phyloP scores from a whole-genome alignment of 2,797 vertebrate species.

The Tadarida brasiliensis region DNA sequence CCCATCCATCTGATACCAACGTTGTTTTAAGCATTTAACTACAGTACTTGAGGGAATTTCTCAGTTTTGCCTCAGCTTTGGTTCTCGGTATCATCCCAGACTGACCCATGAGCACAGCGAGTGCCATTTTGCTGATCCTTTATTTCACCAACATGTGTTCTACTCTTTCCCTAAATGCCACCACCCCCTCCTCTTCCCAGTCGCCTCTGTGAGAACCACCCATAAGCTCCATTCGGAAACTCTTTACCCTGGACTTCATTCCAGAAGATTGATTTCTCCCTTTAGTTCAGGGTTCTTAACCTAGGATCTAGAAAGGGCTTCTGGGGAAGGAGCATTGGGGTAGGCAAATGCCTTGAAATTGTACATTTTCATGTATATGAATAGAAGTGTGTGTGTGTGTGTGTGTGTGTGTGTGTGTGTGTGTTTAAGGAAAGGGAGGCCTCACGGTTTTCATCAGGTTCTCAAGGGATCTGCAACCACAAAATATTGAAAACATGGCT shows the following conservation, averaged over 20 bases:
- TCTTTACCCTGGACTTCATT: neutral
- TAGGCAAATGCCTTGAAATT: constrained; percentile 1
- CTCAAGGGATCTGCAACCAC: neutral
- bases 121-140: neutral
- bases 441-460: neutral
- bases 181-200: neutral
- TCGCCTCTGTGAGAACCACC: neutral
- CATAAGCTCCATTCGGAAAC: neutral
- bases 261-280: constrained; percentile 12
- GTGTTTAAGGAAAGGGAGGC: neutral
- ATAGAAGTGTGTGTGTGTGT: neutral
- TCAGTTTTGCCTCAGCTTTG: neutral
- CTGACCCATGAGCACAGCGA: neutral
- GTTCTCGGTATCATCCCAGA: neutral
- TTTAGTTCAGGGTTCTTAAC: neutral
- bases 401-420: neutral
- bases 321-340: neutral
- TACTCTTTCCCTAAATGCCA: neutral
- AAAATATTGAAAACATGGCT: constrained; percentile 23
- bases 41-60: neutral
- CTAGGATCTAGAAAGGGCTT: neutral
- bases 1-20: neutral
- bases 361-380: neutral
- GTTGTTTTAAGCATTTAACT: neutral
- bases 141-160: neutral